Evolutionary conservation across 2,888 invertebrate species (phyloP), one percentile per base, ranked within the genome.

Genomic region (Ophioninae sp.): DNA sequence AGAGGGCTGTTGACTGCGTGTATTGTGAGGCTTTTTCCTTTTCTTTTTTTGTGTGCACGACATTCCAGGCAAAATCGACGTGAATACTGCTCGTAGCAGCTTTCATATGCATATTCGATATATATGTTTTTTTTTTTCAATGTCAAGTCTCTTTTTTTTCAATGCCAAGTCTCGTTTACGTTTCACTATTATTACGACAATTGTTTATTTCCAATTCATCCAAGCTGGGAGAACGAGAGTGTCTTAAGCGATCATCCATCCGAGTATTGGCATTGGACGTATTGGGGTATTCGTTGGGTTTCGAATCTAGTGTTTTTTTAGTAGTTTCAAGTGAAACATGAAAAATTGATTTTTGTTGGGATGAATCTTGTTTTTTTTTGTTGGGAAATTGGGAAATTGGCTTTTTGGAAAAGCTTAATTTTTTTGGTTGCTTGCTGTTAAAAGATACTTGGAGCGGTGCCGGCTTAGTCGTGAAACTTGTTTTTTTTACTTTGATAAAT

Each of bases 11-110:
- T 67, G 37, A 79, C 63, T 61, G 71, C 61, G 56, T 72, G 71
- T 67, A 74, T 68, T 79, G 81, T 73, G 63, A 51, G 58, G 65
- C 78, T 56, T 13, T 69, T 56, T 61, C 44, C 77, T 61, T 10
- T 67, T 63, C 51, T 9, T 41, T 41, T 51, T 51, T 51, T 51
- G 41, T 22, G 56, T 23, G 71, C 44, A 56, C 51, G 74, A 22
- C 56, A 56, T 75, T 75, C 65, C 65, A 37, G 30, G 30, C 51
- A 37, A 64, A 75, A 56, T 64, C 56, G 59, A 72, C 61, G 22
- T 20, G 39, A 51, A 51, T 51, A 51, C 13, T 2, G 51, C 65
- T 39, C n/a, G 39, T 51, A 51, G 39, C 1, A 65, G 17, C n/a
- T 41, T 39, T 44, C 61, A 17, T 51, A 22, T 64, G 17, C 13